Percentiles rank a stretch among this genome's conserved stretches.
Conservation (phyloP, 2,888 invertebrate species). For the Nemoura dubitans region DNA sequence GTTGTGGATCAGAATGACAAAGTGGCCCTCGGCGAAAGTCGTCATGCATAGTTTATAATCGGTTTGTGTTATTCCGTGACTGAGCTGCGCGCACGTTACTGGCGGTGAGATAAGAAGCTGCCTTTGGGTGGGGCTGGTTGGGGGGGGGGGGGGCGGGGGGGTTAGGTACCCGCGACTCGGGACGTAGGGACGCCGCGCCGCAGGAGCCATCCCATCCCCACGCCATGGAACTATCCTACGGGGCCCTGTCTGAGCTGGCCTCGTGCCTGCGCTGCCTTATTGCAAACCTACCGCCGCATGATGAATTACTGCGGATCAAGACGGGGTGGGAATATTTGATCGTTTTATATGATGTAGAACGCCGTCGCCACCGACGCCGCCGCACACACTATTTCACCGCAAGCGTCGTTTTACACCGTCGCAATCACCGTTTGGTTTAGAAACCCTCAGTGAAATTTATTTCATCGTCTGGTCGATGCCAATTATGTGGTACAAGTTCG, state of each 20-base stretch:
- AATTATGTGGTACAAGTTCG: not conserved
- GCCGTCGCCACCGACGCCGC: not conserved
- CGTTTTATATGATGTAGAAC: constrained; percentile 34
- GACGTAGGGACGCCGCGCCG: too few species aligned
- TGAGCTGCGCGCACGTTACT: constrained; percentile 24
- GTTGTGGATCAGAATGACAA: constrained; percentile 39
- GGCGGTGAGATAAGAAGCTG: constrained; percentile 24
- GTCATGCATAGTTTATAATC: constrained; percentile 42
- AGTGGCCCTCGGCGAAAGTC: constrained; percentile 30
- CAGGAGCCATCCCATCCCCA: not conserved
- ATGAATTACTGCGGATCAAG: constrained; percentile 42
- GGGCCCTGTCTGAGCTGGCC: not conserved
- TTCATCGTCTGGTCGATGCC: not conserved
- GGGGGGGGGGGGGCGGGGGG: not conserved
- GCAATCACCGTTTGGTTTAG: not conserved
- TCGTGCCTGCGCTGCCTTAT: constrained; percentile 29
- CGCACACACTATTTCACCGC: constrained; percentile 24
- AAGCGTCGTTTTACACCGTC: constrained; percentile 20
- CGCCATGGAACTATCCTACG: not conserved
- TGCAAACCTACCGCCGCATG: constrained; percentile 27
- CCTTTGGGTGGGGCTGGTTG: not conserved
- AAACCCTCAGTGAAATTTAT: not conserved
- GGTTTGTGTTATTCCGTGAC: constrained; percentile 34
- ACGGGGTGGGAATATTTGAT: constrained; percentile 39
- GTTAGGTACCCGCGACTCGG: not conserved